Evolutionary conservation across 2,888 invertebrate genomes (phyloP).

Genomic region (Ganaspis brasiliensis): DNA sequence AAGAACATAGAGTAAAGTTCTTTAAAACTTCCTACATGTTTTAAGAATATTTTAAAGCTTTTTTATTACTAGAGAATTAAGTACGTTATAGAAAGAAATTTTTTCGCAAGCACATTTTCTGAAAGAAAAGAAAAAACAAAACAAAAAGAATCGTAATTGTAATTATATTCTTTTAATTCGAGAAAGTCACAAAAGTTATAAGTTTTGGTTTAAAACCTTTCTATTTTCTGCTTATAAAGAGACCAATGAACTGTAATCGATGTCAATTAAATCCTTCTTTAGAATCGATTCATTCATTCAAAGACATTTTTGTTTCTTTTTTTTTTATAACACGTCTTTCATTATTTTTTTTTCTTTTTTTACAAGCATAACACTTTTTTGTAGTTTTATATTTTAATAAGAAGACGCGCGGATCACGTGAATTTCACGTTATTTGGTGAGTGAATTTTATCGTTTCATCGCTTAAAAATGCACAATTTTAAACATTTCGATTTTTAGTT

Average conservation of each 20-base stretch:
- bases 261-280: conserved; percentile 26
- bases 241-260: conserved; percentile 8
- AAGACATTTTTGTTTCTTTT: neutral
- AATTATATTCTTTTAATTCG: no score
- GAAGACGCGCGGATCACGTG: neutral
- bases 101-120: conserved; percentile 9
- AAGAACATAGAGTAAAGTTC: neutral
- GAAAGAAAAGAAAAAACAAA: neutral
- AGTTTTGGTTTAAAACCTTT: neutral
- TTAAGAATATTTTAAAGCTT: conserved; percentile 1
- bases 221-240: neutral
- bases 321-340: neutral
- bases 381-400: conserved; percentile 29
- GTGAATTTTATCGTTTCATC: neutral
- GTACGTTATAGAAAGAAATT: conserved; percentile 17
- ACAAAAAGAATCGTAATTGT: neutral
- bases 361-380: neutral
- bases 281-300: neutral
- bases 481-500: no score
- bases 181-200: neutral
- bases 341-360: no score
- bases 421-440: conserved; percentile 13
- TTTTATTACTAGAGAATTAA: conserved; percentile 3
- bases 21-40: conserved; percentile 26
- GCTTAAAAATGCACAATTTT: neutral